A percentile compares a stretch with the other conserved stretches of the same genome.
Conservation (phyloP, 2,797 vertebrate genomes). For the Melanotaenia parkinsoni region DNA sequence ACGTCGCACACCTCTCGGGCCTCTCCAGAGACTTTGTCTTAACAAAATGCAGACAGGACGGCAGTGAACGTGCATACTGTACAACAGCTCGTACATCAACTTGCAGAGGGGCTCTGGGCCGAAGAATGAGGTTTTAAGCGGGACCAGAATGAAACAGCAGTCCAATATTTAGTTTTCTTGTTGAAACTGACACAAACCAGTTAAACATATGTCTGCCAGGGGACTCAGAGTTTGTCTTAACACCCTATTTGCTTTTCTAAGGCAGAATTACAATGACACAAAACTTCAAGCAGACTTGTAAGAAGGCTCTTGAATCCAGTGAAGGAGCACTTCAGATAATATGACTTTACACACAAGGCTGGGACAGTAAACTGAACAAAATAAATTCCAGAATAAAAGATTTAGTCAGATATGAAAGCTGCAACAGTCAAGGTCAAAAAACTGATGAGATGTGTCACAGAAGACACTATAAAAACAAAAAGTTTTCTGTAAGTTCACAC, state of each 20-base stretch:
- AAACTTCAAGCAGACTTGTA: slow-evolving; percentile 43
- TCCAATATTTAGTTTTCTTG: slow-evolving; percentile 66
- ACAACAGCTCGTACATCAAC: slow-evolving; percentile 77
- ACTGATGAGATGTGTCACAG: background rate
- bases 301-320: slow-evolving; percentile 13
- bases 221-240: slow-evolving; percentile 66
- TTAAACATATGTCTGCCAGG: slow-evolving; percentile 56
- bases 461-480: background rate
- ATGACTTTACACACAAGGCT: too few species aligned
- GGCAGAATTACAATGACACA: slow-evolving; percentile 11
- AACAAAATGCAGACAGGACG: slow-evolving; percentile 79
- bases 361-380: too few species aligned
- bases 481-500: background rate
- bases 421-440: background rate
- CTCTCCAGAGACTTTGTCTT: slow-evolving; percentile 32
- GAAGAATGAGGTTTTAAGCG: slow-evolving; percentile 49
- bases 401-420: slow-evolving; percentile 13
- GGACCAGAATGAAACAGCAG: slow-evolving; percentile 52
- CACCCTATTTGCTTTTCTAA: too few species aligned
- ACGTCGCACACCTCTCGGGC: slow-evolving; percentile 40
- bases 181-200: slow-evolving; percentile 28
- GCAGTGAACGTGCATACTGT: slow-evolving; percentile 62
- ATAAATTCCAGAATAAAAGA: background rate
- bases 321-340: too few species aligned
- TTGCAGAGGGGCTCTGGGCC: slow-evolving; percentile 32